A percentile compares a stretch with the other conserved stretches of the same genome.
phyloP scores from a whole-genome alignment of 1,140 invertebrate species.

The Tetragnatha versicolor region DNA sequence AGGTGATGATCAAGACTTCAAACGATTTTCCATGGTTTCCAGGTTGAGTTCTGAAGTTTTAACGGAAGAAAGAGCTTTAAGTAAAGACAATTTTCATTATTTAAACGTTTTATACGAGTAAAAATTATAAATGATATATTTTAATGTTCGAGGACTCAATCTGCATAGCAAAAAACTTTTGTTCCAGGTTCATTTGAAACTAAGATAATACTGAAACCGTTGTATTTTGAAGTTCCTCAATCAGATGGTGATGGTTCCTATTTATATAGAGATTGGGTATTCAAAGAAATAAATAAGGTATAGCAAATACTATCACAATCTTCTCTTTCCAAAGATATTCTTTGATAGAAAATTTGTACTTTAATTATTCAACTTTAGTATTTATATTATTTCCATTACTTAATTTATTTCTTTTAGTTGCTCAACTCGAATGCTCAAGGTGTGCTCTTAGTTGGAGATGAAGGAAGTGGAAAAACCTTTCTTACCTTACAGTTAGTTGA shows the following conservation, averaged over 20 bases:
- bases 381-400: background rate
- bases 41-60: background rate
- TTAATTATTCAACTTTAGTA: background rate
- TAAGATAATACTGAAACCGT: slow-evolving; percentile 72
- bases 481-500: slow-evolving; percentile 89
- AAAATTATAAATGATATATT: too few species aligned
- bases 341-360: too few species aligned
- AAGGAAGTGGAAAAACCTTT: slow-evolving; percentile 81
- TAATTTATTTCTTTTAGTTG: slow-evolving; percentile 3
- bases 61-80: too few species aligned
- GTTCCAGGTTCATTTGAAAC: background rate
- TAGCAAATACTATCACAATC: too few species aligned
- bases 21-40: background rate
- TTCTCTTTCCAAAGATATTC: too few species aligned
- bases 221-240: slow-evolving; percentile 91
- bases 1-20: background rate
- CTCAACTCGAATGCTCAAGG: slow-evolving; percentile 56
- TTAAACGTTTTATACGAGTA: background rate
- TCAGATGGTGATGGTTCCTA: slow-evolving; percentile 77
- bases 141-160: too few species aligned
- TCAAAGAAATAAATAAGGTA: slow-evolving; percentile 77
- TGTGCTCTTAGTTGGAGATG: slow-evolving; percentile 63
- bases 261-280: slow-evolving; percentile 85
- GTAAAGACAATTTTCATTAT: background rate
- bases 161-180: too few species aligned